These are phyloP conservation scores for Sylvicola cinctus DNA, from an alignment of 2,888 invertebrate genomes.

Conservation along the genomic window DNA sequence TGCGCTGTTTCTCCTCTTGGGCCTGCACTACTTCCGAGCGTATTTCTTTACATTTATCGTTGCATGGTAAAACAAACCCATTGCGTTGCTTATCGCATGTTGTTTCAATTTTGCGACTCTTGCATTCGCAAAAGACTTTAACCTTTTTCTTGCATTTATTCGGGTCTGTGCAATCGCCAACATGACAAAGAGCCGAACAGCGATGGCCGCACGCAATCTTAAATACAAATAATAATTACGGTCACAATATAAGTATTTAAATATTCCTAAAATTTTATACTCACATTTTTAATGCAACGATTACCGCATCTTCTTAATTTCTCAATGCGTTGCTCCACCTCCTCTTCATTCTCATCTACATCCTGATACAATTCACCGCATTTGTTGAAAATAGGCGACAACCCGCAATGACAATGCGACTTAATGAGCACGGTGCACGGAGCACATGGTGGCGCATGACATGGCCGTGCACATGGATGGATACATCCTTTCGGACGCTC, in stretches of 20 bases:
- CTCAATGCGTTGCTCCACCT: conserved; percentile 16
- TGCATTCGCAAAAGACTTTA: conserved; percentile 58
- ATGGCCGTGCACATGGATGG: conserved; percentile 48
- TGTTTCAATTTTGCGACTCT: conserved; percentile 51
- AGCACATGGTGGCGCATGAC: conserved; percentile 54
- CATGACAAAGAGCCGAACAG: conserved; percentile 51
- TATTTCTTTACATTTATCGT: conserved; percentile 38
- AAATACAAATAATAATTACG: conserved; percentile 2
- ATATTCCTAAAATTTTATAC: conserved; percentile 11
- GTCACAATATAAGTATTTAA: background rate
- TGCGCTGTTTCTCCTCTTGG: conserved; percentile 30
- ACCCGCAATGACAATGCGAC: conserved; percentile 62
- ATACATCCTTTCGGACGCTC: conserved; percentile 49
- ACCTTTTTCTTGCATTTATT: conserved; percentile 60
- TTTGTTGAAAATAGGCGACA: conserved; percentile 50
- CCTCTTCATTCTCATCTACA: conserved; percentile 22
- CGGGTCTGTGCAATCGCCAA: conserved; percentile 42
- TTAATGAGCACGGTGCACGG: conserved; percentile 50
- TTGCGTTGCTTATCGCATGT: conserved; percentile 37
- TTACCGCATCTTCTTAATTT: conserved; percentile 42
- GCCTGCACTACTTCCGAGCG: conserved; percentile 20
- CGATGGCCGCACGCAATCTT: conserved; percentile 71
- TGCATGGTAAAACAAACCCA: conserved; percentile 32
- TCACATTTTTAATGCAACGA: conserved; percentile 65
- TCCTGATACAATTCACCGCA: conserved; percentile 45